Evolutionary conservation across 2,797 vertebrate species (phyloP), one percentile per base, ranked within the genome.

Genomic region (Oryzias dopingdopingensis): DNA sequence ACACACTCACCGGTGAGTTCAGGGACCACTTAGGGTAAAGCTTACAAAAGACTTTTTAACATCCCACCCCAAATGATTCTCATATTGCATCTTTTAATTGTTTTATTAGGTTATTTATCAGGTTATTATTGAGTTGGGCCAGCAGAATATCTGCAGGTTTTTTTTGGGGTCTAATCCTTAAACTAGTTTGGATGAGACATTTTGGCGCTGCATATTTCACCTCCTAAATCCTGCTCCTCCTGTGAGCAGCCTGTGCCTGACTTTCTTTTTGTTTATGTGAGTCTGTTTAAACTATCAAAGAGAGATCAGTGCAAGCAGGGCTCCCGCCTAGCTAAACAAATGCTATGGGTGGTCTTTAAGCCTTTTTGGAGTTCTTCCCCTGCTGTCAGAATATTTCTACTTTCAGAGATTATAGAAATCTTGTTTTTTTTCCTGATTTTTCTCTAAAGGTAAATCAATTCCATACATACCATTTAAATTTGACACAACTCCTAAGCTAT

Each of bases 211-310:
- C 42, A 6, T 14, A 5, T 7, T 44, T 44, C n/a, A n/a, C 17
- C 6, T 44, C 42, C 16, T 44, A 3, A 44, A 44, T 17, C 42
- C 16, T 5, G 16, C 2, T 17, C 42, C 15, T n/a, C 42, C 42
- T 42, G 42, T n/a, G 42, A 7, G 5, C 42, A 43, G 42, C 15
- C 42, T 44, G 14, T 3, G n/a, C 42, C 42, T 17, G 6, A 44
- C 42, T 15, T 17, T 8, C 7, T 42, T 44, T 51, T 20, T 62
- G 42, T 79, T 63, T 47, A 64, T 80, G 49, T 62, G 15, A 67
- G 66, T 68, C 43, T 52, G 40, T 70, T 68, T 48, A 62, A 61
- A 61, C 41, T 59, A 58, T 71, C 69, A 56, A 57, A 50, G 22
- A 32, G 14, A 69, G 51, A 56, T 20, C 20, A 22, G 20, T 29